A percentile compares a stretch with the other conserved stretches of the same genome.
Conservation (phyloP, 2,888 invertebrate genomes). For the Hedya salicella region DNA sequence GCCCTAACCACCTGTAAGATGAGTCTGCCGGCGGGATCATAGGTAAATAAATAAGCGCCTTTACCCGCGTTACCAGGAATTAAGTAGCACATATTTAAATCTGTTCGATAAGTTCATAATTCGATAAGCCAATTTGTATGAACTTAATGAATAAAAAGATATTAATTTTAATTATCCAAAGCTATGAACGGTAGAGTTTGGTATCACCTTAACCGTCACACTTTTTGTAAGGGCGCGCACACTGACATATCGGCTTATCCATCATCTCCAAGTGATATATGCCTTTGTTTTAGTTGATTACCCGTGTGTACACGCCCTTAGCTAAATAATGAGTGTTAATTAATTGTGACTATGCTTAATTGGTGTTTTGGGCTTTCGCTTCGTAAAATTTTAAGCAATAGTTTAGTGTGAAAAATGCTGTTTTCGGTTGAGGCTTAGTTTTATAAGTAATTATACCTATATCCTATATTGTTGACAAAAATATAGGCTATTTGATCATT, state of each 20-base stretch:
- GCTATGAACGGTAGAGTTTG: conserved; percentile 1
- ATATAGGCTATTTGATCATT: too few species aligned
- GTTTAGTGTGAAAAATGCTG: background rate
- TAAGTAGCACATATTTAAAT: too few species aligned
- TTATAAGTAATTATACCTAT: too few species aligned
- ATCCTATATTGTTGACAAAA: too few species aligned
- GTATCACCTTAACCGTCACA: conserved; percentile 50
- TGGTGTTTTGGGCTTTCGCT: conserved; percentile 33
- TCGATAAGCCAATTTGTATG: too few species aligned
- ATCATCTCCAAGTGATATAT: conserved; percentile 64
- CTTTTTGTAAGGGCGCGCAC: conserved; percentile 65
- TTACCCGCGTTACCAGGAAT: too few species aligned
- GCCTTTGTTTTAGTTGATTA: conserved; percentile 74
- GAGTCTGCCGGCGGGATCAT: too few species aligned
- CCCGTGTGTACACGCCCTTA: conserved; percentile 62
- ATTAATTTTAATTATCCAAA: background rate
- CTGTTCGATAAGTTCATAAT: too few species aligned
- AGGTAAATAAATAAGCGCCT: too few species aligned
- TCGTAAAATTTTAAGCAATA: background rate
- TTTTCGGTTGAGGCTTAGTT: background rate
- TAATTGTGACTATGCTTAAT: conserved; percentile 34
- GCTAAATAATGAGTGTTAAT: conserved; percentile 43
- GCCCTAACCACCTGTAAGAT: too few species aligned
- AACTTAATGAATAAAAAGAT: too few species aligned
- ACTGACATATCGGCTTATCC: conserved; percentile 75